Evolutionary conservation across 2,113 vertebrate genomes (phyloP), one percentile per base, ranked within the genome.

Genomic region (Barbus barbus): DNA sequence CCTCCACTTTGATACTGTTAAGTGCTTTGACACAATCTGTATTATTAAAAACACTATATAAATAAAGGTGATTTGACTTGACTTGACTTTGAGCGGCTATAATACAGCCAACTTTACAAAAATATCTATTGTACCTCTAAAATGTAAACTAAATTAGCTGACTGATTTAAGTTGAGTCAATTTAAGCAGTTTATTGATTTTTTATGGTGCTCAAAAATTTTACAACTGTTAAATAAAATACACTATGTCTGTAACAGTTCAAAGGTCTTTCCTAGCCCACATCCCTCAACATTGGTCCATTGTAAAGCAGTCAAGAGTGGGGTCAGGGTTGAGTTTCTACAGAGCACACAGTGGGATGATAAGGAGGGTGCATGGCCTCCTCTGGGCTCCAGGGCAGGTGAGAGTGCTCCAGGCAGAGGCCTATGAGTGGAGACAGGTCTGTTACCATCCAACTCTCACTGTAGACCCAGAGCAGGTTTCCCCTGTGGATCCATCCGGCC

Each of bases 401-500:
- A 93, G 94, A 94, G 91, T 87, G 89, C 93, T 91, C 90, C 87
- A 90, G 95, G 93, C 48, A 90, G 87, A 86, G 82, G 90, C 75
- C 58, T 91, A 89, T 91, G 92, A 90, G 63, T 89, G 83, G 9
- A 89, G 92, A 88, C 91, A 92, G 90, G 86, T 86, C 85, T 89
- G 90, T 93, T 93, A 92, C 63, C 44, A 72, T 83, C 60, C 89
- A 90, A 89, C 85, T 88, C 89, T 90, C 79, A 44, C 0, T 92
- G 89, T 90, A 90, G 89, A 89, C 87, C 88, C 89, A 90, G 94
- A 92, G 92, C 92, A 86, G 90, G 91, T 91, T 94, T 86, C 91
- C 95, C 95, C 92, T 88, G 91, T 93, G 95, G 94, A 94, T 88
- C 0, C 86, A 78, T 90, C 26, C 76, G 94, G 93, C 94, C 93